These are phyloP conservation scores for Probaryconus sp. DNA, from an alignment of 1,140 invertebrate genomes.

Conservation along the genomic window DNA sequence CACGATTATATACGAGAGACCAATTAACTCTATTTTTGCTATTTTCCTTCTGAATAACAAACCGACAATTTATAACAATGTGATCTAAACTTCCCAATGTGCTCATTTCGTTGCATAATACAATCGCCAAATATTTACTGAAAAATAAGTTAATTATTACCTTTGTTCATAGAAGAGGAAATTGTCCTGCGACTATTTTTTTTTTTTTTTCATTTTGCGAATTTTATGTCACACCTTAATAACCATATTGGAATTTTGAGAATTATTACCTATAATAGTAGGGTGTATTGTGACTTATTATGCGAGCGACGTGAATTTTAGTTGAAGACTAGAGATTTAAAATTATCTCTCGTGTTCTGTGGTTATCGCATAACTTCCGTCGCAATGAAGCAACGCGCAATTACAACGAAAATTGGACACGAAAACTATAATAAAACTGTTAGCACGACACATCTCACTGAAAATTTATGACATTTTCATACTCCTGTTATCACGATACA, in stretches of 20 bases:
- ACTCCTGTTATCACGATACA: no score
- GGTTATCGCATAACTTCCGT: conserved; percentile 65
- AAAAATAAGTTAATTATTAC: conserved; percentile 42
- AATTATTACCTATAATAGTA: conserved; percentile 26
- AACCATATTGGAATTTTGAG: conserved; percentile 27
- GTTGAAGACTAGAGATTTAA: conserved; percentile 1
- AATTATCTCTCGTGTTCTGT: conserved; percentile 42
- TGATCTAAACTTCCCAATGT: conserved; percentile 10
- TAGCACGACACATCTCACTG: no score
- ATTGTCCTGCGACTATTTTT: conserved; percentile 39
- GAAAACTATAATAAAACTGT: no score
- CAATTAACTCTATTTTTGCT: conserved; percentile 53
- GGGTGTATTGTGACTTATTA: conserved; percentile 9
- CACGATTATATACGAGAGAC: conserved; percentile 36
- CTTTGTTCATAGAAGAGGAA: conserved; percentile 33
- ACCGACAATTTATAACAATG: conserved; percentile 45
- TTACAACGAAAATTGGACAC: no score
- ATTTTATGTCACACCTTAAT: conserved; percentile 26
- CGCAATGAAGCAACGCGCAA: conserved; percentile 33
- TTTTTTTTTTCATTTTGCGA: conserved; percentile 13
- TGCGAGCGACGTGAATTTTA: conserved; percentile 2
- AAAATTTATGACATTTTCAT: no score
- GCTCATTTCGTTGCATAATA: conserved; percentile 19
- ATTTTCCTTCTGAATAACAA: conserved; percentile 29
- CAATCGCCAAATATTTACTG: conserved; percentile 17